Conservation (phyloP, 2,113 vertebrate species). For the Porphyrio hochstetteri region DNA sequence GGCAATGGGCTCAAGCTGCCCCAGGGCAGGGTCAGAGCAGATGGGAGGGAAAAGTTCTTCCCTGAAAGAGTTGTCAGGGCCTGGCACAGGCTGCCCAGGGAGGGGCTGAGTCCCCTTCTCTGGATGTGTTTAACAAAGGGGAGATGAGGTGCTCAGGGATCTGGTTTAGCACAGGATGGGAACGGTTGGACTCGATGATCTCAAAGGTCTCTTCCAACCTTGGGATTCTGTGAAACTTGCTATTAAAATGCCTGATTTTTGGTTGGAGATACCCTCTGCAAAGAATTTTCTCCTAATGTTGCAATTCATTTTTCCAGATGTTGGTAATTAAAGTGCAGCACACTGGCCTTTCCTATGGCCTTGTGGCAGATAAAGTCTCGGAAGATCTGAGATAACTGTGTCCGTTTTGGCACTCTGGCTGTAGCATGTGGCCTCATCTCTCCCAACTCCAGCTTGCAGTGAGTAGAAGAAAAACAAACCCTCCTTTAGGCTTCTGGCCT, state of each 20-base stretch:
- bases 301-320: constrained; percentile 10
- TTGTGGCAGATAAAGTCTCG: background rate
- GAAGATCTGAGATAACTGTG: background rate
- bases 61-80: no score
- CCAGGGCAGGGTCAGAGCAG: no score
- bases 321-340: constrained; percentile 5
- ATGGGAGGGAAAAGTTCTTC: no score
- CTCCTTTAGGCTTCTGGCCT: background rate
- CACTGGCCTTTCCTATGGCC: background rate
- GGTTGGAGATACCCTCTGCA: background rate
- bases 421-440: background rate
- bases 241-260: background rate
- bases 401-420: background rate
- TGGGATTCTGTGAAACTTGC: background rate
- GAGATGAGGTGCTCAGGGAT: no score
- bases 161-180: no score
- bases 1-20: no score
- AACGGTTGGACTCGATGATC: no score
- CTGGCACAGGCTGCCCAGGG: no score
- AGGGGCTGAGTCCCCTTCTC: no score
- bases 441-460: background rate
- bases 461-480: background rate
- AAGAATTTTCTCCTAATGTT: constrained; percentile 10
- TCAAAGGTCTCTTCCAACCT: no score
- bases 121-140: no score